A percentile compares a stretch with the other conserved stretches of the same genome.
Evolutionary conservation across 35 echinoderm and acorn worm species (phyloP).

Genomic region (Ophioderma brevispina): DNA sequence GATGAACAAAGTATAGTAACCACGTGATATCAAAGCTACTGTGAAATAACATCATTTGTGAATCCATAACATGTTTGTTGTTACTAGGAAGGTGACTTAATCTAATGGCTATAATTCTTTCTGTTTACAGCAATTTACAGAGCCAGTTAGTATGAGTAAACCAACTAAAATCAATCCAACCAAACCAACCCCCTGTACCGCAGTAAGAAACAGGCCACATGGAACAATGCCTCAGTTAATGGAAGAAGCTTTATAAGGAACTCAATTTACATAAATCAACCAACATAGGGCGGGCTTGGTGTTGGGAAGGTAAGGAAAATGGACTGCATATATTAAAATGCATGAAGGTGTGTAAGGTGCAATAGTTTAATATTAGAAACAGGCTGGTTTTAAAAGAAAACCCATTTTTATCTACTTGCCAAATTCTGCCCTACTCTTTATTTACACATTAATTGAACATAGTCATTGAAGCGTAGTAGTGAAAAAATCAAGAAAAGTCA

Average conservation of each 20-base stretch:
- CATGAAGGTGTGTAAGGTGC: too few relatives aligned
- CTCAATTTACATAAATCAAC: slow-evolving; percentile 43
- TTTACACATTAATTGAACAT: too few relatives aligned
- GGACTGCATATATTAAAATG: too few relatives aligned
- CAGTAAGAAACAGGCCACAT: slow-evolving; percentile 74
- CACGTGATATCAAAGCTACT: too few relatives aligned
- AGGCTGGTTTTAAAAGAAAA: not conserved
- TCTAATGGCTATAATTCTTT: too few relatives aligned
- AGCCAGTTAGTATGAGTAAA: not conserved
- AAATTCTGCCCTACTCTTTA: too few relatives aligned
- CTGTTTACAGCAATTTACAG: not conserved
- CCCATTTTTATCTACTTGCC: not conserved
- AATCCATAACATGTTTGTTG: too few relatives aligned
- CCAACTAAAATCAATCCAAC: not conserved
- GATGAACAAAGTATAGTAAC: too few relatives aligned
- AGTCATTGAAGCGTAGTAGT: too few relatives aligned
- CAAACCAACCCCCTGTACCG: slow-evolving; percentile 57
- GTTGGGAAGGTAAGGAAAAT: not conserved
- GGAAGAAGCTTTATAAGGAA: slow-evolving; percentile 98
- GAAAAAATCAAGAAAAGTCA: too few relatives aligned
- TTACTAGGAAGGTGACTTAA: too few relatives aligned
- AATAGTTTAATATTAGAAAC: not conserved
- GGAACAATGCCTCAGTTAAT: slow-evolving; percentile 94
- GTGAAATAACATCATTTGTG: too few relatives aligned
- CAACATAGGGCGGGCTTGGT: not conserved